Percentiles rank a stretch among this genome's conserved stretches.
Evolutionary conservation across 1,140 invertebrate genomes (phyloP).

Genomic region (Heliconius himera): DNA sequence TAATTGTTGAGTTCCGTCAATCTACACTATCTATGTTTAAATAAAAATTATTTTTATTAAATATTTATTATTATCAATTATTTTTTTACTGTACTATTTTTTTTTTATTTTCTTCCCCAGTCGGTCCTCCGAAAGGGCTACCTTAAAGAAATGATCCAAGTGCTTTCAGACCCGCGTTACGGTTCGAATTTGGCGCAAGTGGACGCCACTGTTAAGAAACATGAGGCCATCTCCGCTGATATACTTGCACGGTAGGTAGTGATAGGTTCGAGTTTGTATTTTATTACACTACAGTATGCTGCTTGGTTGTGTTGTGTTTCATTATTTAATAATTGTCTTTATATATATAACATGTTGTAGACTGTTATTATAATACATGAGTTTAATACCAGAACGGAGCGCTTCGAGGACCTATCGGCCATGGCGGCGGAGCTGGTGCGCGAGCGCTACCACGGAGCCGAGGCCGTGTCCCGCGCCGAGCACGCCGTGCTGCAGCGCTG

Average conservation of each 20-base stretch:
- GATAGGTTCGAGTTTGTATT: neutral
- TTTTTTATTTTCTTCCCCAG: constrained; percentile 58
- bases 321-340: no score
- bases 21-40: no score
- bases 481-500: constrained; percentile 94
- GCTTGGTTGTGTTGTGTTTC: no score
- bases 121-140: constrained; percentile 95
- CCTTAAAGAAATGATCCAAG: constrained; percentile 98
- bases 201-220: constrained; percentile 98
- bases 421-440: constrained; percentile 95
- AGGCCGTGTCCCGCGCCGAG: constrained; percentile 91
- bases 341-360: no score
- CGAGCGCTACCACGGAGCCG: constrained; percentile 96
- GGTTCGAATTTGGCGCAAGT: constrained; percentile 95
- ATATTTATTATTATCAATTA: no score
- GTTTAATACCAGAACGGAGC: constrained; percentile 87
- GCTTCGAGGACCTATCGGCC: constrained; percentile 95
- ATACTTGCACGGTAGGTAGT: constrained; percentile 87
- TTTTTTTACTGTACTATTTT: no score
- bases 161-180: constrained; percentile 95
- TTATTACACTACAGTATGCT: no score
- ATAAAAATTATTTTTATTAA: no score
- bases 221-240: constrained; percentile 98
- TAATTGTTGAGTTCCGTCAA: no score
- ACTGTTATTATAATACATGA: no score